Percentiles rank a stretch among this genome's conserved stretches.
phyloP scores from a whole-genome alignment of 2,797 vertebrate genomes.

The Aulostomus chinensis region DNA sequence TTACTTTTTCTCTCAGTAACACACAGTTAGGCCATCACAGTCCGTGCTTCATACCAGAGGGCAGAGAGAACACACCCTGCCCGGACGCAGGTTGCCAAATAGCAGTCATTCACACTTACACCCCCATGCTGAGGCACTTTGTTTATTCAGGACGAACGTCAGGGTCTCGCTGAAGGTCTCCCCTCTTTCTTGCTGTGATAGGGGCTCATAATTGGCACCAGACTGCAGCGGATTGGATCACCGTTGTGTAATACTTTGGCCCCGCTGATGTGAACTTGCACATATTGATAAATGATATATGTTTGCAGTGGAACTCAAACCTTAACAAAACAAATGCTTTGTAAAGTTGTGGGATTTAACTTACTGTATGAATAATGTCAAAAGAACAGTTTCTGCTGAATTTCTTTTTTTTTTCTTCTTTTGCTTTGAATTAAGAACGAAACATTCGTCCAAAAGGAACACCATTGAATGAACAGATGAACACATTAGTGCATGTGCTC shows the following conservation, averaged over 20 bases:
- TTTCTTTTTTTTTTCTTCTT: no score
- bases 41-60: conserved; percentile 8
- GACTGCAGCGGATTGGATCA: conserved; percentile 23
- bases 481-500: conserved; percentile 70
- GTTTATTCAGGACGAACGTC: conserved; percentile 34
- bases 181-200: conserved; percentile 12
- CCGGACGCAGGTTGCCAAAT: conserved; percentile 18
- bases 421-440: conserved; percentile 27
- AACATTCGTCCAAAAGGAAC: conserved; percentile 54
- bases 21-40: conserved; percentile 20
- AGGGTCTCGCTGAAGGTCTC: background rate
- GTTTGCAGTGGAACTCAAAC: no score
- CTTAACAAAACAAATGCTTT: no score
- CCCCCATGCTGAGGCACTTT: background rate
- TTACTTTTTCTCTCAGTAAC: conserved; percentile 21
- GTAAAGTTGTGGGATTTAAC: no score
- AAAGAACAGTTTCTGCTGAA: conserved; percentile 49
- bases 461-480: conserved; percentile 64
- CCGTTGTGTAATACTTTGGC: conserved; percentile 32
- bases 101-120: background rate
- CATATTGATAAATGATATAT: no score
- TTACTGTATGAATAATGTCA: no score
- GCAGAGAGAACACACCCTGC: conserved; percentile 42
- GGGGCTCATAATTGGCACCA: conserved; percentile 2
- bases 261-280: conserved; percentile 17